Percentiles rank a stretch among this genome's conserved stretches.
Evolutionary conservation across 1,140 invertebrate species (phyloP).

Genomic region (Drosophila ananassae): DNA sequence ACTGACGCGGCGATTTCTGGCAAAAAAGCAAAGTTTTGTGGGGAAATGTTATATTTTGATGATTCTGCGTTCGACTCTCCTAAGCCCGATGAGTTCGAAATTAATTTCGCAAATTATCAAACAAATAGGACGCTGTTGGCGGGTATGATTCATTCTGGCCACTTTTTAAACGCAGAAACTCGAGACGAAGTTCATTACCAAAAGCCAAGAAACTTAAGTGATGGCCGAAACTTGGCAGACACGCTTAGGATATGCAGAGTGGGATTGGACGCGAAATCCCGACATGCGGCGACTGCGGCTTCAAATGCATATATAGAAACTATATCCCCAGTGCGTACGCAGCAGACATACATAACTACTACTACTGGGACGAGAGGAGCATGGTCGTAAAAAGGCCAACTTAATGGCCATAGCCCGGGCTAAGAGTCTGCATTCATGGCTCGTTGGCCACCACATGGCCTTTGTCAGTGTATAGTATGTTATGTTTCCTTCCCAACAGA

Average conservation of each 20-base stretch:
- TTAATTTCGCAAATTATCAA: constrained; percentile 37
- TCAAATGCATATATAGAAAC: constrained; percentile 16
- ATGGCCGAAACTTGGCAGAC: constrained; percentile 36
- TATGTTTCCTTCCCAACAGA: constrained; percentile 32
- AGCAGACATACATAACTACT: constrained; percentile 41
- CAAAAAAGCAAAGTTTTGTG: neutral
- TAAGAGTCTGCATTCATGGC: constrained; percentile 78
- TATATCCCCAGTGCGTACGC: too few relatives aligned
- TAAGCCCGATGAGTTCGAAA: neutral
- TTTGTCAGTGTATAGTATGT: constrained; percentile 7
- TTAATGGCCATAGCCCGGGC: constrained; percentile 76
- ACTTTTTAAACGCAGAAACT: constrained; percentile 10
- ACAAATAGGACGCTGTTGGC: constrained; percentile 6
- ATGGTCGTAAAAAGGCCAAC: constrained; percentile 72
- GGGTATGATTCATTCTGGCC: neutral
- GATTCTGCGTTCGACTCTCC: constrained; percentile 7
- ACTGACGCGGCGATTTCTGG: neutral
- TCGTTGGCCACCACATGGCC: constrained; percentile 55
- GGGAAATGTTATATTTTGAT: constrained; percentile 14
- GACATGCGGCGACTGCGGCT: constrained; percentile 20
- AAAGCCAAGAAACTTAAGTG: constrained; percentile 35
- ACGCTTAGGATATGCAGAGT: neutral
- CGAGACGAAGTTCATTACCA: constrained; percentile 46
- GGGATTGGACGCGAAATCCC: neutral
- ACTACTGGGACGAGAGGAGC: constrained; percentile 10